These are phyloP conservation scores for Saturnia pavonia DNA, from an alignment of 2,888 invertebrate species.

Conservation along the genomic window DNA sequence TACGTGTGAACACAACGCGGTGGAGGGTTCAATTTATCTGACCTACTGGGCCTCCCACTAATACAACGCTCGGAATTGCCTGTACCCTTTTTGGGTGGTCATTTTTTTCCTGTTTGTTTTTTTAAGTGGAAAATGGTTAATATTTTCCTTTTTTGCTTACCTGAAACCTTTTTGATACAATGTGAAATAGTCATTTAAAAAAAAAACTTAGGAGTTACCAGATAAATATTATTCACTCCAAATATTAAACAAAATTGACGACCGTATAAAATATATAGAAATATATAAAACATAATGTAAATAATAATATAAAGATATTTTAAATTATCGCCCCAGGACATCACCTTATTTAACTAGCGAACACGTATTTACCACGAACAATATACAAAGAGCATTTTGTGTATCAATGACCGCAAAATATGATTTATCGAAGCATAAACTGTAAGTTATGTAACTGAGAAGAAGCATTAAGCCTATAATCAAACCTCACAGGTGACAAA, in stretches of 20 bases:
- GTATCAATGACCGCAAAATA: too few species aligned
- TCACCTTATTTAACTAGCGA: background rate
- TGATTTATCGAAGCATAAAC: background rate
- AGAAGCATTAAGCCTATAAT: slow-evolving; percentile 11
- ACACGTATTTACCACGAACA: background rate
- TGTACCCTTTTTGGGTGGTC: slow-evolving; percentile 52
- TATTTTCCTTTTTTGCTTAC: slow-evolving; percentile 16
- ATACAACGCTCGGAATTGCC: slow-evolving; percentile 72
- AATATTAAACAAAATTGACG: background rate
- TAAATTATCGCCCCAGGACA: background rate
- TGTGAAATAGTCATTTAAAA: background rate
- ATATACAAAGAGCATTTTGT: too few species aligned
- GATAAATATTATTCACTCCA: background rate
- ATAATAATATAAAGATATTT: background rate
- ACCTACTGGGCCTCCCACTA: slow-evolving; percentile 80
- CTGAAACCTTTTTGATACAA: slow-evolving; percentile 7
- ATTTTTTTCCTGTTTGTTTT: slow-evolving; percentile 42
- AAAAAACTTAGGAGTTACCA: background rate
- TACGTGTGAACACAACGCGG: slow-evolving; percentile 80
- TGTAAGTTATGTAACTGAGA: background rate
- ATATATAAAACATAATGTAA: background rate
- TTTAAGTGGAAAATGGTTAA: slow-evolving; percentile 13
- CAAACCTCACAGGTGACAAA: slow-evolving; percentile 23
- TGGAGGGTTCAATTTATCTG: slow-evolving; percentile 81
- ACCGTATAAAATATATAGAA: background rate